Evolutionary conservation across 2,797 vertebrate genomes (phyloP), one percentile per base, ranked within the genome.

Genomic region (Craterocephalus amniculus): DNA sequence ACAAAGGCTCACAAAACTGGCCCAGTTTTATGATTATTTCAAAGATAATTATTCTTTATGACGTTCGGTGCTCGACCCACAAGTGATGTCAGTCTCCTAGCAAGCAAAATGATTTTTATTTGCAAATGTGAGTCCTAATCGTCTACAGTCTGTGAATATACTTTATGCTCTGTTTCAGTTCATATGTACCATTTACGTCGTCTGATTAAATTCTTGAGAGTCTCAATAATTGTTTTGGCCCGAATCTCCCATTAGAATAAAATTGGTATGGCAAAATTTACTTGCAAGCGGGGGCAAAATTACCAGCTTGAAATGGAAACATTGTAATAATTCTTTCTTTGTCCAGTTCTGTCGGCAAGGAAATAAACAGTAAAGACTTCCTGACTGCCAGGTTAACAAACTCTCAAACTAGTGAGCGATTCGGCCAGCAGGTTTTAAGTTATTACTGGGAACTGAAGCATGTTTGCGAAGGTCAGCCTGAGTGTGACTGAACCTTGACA

Each of bases 91-190:
- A 71, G 72, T 76, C 69, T 76, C 68, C 54, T 70, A 58, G 67
- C 70, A 72, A 67, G 45, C 51, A 51, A 43, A 72, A 70, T 22
- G 12, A 62, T 75, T 78, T 71, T 85, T 74, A 87, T 67, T 56
- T 74, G 52, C 69, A 80, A 79, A 76, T 85, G 74, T 55, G 60
- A 62, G 66, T 82, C 62, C 36, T 64, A 83, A 88, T 79, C 76
- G 70, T 72, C 69, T 29, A 48, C 65, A 87, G 80, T 90, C 86
- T 90, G 88, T 81, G 70, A 83, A 91, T 87, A 83, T 73, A 83
- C 70, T 83, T 74, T 49, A 67, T 67, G 67, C 49, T 78, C 81
- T 88, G 74, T 88, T 88, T 91, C 55, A 78, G 69, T 56, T 70
- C 73, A 78, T 70, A 51, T 79, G 32, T 7, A 61, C 48, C 49